Conservation (phyloP, 2,888 invertebrate species). For the Cylindroiulus punctatus region DNA sequence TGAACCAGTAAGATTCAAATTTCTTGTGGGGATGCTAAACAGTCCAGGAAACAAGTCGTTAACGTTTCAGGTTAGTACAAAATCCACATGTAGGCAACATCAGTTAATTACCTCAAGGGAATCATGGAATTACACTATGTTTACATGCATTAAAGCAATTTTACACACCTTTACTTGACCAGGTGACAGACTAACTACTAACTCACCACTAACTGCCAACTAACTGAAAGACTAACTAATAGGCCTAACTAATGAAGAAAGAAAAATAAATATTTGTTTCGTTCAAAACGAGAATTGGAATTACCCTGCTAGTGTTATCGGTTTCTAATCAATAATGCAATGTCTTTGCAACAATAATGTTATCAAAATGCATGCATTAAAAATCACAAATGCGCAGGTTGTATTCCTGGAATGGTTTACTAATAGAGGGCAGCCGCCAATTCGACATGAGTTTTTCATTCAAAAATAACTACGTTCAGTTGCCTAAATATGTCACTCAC, state of each 20-base stretch:
- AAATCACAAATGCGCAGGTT: background rate
- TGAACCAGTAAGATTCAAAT: constrained; percentile 91
- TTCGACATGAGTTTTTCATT: background rate
- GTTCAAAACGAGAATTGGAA: background rate
- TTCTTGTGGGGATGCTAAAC: constrained; percentile 87
- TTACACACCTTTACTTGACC: too few species aligned
- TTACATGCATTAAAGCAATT: too few species aligned
- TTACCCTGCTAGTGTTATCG: background rate
- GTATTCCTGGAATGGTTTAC: background rate
- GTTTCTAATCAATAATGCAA: background rate
- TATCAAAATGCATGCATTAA: background rate
- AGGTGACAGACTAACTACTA: too few species aligned
- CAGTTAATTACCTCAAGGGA: too few species aligned
- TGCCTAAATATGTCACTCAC: constrained; percentile 30
- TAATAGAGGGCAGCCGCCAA: background rate
- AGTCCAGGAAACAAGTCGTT: constrained; percentile 66
- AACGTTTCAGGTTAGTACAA: constrained; percentile 58
- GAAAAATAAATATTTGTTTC: too few species aligned
- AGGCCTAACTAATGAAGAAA: too few species aligned
- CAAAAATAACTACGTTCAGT: background rate
- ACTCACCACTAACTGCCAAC: too few species aligned
- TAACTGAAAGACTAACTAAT: too few species aligned
- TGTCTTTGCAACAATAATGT: background rate
- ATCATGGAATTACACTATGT: too few species aligned
- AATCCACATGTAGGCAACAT: background rate